Base-by-base conservation (phyloP, 1,140 invertebrate species). In the Drosophila rhopaloa region DNA sequence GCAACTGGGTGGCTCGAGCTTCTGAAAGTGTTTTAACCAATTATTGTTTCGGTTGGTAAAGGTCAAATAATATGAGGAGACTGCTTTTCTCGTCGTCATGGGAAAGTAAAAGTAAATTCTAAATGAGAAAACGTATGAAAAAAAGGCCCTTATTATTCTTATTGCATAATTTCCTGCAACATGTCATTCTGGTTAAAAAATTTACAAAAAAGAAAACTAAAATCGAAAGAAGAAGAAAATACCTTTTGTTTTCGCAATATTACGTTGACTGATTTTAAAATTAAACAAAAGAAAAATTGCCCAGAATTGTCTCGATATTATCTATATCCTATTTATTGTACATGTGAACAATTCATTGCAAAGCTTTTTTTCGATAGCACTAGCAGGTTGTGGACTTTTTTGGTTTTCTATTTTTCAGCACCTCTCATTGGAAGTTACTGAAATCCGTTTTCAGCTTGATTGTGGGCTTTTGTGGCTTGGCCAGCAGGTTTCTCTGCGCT, bases 361-460 rank as follows among this genome's bases (percentile, higher is more conserved):
- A 77, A 77, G 75, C 75, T 67, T 76, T 40, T 63, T 19, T 10
- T 37, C 24, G 29, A 41, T 57, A 68, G 63, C 63, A 57, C 40
- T 70, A 57, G 54, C 72, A 32, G 40, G 16, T 60, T 38, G 54
- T 47, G 35, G 29, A 55, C 32, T 76, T 57, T 38, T 37, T 46
- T 41, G 54, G n/a, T 57, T 41, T 41, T 29, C 14, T 19, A 7
- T 67, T 37, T 19, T 9, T 67, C 37, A 48, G 27, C 2, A 29
- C 10, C 27, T 32, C 61, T 79, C 73, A 92, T 63, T 92, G 91
- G 54, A 98, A 99, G 93, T 99, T 98, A 80, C 97, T 98, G 92
- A 99, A 99, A 93, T 98, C 97, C 14, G 97, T 99, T 94, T 98
- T 99, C 47, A 99, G 94, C 93, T 98, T 97, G 81, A 99, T 99